Conservation (phyloP, 1,140 invertebrate species). For the Drosophila malerkotliana region DNA sequence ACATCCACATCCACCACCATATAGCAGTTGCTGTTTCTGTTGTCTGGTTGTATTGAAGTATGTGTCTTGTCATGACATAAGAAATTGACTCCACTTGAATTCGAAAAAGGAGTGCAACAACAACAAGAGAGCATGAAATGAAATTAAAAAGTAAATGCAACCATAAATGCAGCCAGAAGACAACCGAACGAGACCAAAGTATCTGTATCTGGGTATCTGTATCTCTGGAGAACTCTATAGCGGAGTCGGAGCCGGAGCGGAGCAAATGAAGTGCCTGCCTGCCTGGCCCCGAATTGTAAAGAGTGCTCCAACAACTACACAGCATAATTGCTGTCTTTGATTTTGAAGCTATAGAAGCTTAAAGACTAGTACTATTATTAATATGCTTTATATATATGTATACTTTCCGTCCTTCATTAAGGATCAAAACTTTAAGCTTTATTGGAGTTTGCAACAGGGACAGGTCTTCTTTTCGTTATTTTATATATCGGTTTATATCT, state of each 20-base stretch:
- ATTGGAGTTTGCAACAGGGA: slow-evolving; percentile 38
- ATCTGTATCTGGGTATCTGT: slow-evolving; percentile 28
- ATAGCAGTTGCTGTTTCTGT: background rate
- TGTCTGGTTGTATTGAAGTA: slow-evolving; percentile 44
- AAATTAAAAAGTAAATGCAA: slow-evolving; percentile 80
- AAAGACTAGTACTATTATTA: background rate
- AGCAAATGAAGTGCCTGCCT: slow-evolving; percentile 50
- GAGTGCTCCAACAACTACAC: slow-evolving; percentile 30
- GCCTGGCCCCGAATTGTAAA: slow-evolving; percentile 50
- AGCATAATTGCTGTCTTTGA: slow-evolving; percentile 46
- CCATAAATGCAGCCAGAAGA: slow-evolving; percentile 69
- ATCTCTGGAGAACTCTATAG: slow-evolving; percentile 20
- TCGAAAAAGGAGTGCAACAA: slow-evolving; percentile 76
- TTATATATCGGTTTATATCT: background rate
- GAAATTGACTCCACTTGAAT: slow-evolving; percentile 82
- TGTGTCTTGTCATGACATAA: slow-evolving; percentile 79
- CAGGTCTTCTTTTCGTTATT: slow-evolving; percentile 7
- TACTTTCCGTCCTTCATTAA: slow-evolving; percentile 36
- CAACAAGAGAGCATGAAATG: slow-evolving; percentile 55
- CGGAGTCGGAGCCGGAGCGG: slow-evolving; percentile 10
- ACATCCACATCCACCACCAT: background rate
- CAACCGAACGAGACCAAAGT: slow-evolving; percentile 43
- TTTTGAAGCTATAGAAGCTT: slow-evolving; percentile 36
- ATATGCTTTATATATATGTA: too few species aligned
- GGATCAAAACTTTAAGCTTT: slow-evolving; percentile 45